A percentile compares a stretch with the other conserved stretches of the same genome.
Conservation (phyloP, 2,888 invertebrate species). For the Mythimna lalbum region DNA sequence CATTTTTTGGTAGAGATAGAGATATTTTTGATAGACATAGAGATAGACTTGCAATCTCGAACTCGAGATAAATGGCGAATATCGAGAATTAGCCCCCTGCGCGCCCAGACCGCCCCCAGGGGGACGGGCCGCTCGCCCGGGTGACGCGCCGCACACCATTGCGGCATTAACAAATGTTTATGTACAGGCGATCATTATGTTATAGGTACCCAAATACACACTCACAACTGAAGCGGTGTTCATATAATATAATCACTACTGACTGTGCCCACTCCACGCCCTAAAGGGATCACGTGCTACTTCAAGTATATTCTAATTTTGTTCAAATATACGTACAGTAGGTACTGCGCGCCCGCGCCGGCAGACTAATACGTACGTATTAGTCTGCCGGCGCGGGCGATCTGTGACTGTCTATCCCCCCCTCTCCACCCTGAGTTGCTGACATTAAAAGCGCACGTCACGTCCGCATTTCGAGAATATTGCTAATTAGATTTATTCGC, state of each 20-base stretch:
- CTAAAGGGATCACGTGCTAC: not conserved
- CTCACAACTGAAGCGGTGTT: not conserved
- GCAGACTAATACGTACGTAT: not conserved
- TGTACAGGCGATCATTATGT: not conserved
- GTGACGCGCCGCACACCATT: not conserved
- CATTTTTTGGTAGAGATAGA: no score
- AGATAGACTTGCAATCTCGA: no score
- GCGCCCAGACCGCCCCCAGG: not conserved
- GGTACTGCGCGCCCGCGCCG: no score
- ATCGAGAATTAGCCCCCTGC: no score
- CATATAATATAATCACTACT: not conserved
- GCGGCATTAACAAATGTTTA: not conserved
- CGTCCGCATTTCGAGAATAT: no score
- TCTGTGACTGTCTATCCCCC: not conserved
- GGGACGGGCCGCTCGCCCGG: no score
- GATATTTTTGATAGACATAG: no score
- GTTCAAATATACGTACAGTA: not conserved
- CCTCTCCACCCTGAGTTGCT: no score
- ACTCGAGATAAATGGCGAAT: no score
- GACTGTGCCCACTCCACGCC: not conserved
- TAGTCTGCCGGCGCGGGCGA: not conserved
- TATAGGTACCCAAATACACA: not conserved
- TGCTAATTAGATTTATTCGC: no score
- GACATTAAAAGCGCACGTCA: no score
- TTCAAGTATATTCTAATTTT: not conserved